A percentile compares a stretch with the other conserved stretches of the same genome.
phyloP scores from a whole-genome alignment of 2,797 vertebrate genomes.

The Salarias fasciatus region DNA sequence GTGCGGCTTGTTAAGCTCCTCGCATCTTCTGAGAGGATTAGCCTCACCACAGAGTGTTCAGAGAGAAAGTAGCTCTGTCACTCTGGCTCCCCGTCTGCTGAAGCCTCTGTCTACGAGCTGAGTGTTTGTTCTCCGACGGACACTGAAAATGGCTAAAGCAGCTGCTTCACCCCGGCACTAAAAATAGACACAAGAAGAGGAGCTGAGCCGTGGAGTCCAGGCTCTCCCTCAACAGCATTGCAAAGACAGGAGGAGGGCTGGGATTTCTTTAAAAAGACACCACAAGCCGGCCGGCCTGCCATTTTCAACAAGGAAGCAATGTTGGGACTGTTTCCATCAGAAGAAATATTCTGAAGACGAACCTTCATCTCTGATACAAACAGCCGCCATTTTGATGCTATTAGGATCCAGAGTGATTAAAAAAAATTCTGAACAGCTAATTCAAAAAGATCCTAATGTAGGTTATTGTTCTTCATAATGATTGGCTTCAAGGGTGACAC shows the following conservation, averaged over 20 bases:
- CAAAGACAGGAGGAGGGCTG: slow-evolving; percentile 37
- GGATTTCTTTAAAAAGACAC: slow-evolving; percentile 13
- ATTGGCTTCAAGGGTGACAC: too few relatives aligned
- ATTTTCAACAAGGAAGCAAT: too few relatives aligned
- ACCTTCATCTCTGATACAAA: too few relatives aligned
- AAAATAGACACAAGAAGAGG: slow-evolving; percentile 74
- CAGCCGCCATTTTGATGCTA: too few relatives aligned
- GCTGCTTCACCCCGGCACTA: slow-evolving; percentile 73
- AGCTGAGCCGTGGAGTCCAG: slow-evolving; percentile 67
- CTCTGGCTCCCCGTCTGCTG: slow-evolving; percentile 22
- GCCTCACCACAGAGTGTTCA: slow-evolving; percentile 1
- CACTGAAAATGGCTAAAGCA: slow-evolving; percentile 70
- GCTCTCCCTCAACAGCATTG: slow-evolving; percentile 57
- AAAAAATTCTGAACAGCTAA: too few relatives aligned
- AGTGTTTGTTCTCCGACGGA: slow-evolving; percentile 55
- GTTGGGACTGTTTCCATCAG: too few relatives aligned
- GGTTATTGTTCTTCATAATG: too few relatives aligned
- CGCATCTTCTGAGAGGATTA: not conserved
- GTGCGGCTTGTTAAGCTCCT: too few relatives aligned
- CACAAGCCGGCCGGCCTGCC: too few relatives aligned
- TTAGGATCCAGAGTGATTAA: too few relatives aligned
- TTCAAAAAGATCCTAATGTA: too few relatives aligned
- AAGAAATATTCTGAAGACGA: too few relatives aligned
- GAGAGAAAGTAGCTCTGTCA: not conserved
- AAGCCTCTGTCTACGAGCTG: slow-evolving; percentile 40